Percentiles rank a stretch among this genome's conserved stretches.
Evolutionary conservation across 2,888 invertebrate genomes (phyloP).

Genomic region (Seladonia tumulorum): DNA sequence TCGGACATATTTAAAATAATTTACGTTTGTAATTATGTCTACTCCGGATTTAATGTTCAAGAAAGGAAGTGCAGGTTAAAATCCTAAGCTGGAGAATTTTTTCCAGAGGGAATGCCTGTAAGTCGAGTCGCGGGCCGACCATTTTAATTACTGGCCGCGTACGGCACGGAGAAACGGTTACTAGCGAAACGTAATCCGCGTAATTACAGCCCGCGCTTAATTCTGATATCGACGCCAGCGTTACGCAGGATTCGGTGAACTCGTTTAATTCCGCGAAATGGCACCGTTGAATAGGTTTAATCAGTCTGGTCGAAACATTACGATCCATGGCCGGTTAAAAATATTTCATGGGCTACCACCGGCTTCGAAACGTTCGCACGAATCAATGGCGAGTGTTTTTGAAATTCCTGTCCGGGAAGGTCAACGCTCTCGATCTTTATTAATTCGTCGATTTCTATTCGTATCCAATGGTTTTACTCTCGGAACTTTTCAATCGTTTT

Average conservation of each 20-base stretch:
- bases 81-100: background rate
- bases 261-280: constrained; percentile 19
- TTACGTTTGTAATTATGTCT: no score
- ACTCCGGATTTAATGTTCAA: background rate
- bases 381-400: no score
- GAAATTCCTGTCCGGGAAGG: no score
- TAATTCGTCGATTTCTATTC: no score
- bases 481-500: no score
- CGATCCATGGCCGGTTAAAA: background rate
- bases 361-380: no score
- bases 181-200: constrained; percentile 15
- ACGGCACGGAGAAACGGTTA: background rate
- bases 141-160: constrained; percentile 37
- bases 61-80: background rate
- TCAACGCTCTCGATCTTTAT: no score
- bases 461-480: no score
- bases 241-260: constrained; percentile 12
- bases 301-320: background rate
- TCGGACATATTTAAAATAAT: no score
- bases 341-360: background rate
- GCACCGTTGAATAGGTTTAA: background rate
- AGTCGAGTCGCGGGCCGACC: constrained; percentile 3
- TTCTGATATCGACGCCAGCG: constrained; percentile 18
- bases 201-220: constrained; percentile 29
- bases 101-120: constrained; percentile 22